Evolutionary conservation across 2,797 vertebrate species (phyloP).

Genomic region (Falco naumanni): DNA sequence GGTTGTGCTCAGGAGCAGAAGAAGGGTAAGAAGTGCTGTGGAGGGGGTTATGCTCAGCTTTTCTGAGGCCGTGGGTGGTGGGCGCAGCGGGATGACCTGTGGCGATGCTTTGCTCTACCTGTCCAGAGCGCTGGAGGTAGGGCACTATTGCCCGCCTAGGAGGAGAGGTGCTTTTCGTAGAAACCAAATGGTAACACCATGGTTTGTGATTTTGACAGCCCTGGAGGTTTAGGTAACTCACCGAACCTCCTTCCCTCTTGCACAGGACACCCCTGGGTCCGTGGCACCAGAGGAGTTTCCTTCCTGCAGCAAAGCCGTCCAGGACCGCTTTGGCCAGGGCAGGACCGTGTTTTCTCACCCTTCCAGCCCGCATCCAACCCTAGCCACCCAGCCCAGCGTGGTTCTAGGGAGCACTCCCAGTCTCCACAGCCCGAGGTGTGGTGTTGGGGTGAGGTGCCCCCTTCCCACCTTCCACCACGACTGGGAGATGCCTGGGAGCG

Average conservation of each 20-base stretch:
- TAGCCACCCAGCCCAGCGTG: fast-evolving
- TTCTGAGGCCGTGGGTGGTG: neutral
- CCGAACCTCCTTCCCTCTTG: neutral
- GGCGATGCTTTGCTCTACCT: neutral
- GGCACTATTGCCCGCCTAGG: neutral
- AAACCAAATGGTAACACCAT: neutral
- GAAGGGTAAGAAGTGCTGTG: neutral
- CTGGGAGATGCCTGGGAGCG: neutral
- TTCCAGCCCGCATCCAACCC: neutral
- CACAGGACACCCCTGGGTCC: neutral
- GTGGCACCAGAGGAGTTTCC: neutral
- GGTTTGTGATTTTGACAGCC: neutral
- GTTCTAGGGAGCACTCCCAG: neutral
- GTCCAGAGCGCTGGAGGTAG: neutral
- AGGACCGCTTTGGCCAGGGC: neutral
- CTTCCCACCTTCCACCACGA: neutral
- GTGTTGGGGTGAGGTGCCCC: neutral
- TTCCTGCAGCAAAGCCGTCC: neutral
- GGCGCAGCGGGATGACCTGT: neutral
- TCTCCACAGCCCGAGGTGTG: fast-evolving
- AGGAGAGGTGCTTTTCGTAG: neutral
- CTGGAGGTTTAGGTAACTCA: neutral
- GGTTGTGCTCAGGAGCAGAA: neutral
- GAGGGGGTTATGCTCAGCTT: neutral
- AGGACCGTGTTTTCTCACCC: neutral